Conservation (phyloP, 1,140 invertebrate species). For the Drosophila asahinai region DNA sequence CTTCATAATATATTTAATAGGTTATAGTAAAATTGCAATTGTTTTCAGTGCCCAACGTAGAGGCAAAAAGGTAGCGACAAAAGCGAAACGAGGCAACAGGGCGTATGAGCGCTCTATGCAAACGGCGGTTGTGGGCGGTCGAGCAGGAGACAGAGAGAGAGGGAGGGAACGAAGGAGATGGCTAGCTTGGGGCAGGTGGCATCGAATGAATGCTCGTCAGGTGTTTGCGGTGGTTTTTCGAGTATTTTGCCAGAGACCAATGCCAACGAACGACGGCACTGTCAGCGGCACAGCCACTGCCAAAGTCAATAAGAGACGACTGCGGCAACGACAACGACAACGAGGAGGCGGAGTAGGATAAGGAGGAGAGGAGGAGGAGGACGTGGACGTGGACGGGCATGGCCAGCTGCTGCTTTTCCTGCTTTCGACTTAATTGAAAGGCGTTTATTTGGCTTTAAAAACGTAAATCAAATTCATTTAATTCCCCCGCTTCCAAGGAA, state of each 20-base stretch:
- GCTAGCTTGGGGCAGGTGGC: constrained; percentile 23
- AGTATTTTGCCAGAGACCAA: constrained; percentile 71
- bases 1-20: too few relatives aligned
- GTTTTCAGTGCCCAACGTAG: constrained; percentile 7
- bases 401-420: constrained; percentile 42
- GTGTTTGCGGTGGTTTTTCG: constrained; percentile 80
- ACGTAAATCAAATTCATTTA: constrained; percentile 85
- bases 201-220: constrained; percentile 75
- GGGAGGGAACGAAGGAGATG: neutral
- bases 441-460: constrained; percentile 84
- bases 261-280: constrained; percentile 62
- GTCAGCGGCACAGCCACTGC: constrained; percentile 68
- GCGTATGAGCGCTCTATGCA: constrained; percentile 74
- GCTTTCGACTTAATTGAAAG: constrained; percentile 79
- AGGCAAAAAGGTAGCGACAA: constrained; percentile 65
- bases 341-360: neutral
- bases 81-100: constrained; percentile 73
- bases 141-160: neutral
- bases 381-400: neutral
- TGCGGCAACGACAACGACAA: constrained; percentile 7
- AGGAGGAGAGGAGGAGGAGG: neutral
- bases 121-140: constrained; percentile 35
- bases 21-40: neutral
- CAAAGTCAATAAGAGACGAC: constrained; percentile 70
- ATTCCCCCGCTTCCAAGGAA: constrained; percentile 30